Conservation (phyloP, 2,797 vertebrate species). For the Pseudopleuronectes americanus region DNA sequence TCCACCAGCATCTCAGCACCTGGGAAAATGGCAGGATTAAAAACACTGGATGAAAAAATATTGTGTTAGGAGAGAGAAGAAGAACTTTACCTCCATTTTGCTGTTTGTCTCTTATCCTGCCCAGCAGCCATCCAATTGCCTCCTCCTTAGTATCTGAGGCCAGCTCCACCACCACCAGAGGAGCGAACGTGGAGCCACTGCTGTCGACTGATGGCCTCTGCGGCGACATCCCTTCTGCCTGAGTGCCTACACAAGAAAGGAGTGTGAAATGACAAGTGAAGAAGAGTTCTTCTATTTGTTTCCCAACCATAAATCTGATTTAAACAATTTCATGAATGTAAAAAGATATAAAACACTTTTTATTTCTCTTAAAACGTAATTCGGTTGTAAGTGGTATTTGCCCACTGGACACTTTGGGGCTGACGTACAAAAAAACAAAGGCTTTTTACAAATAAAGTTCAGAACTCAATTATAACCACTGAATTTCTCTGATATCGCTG, state of each 20-base stretch:
- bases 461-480: no score
- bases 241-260: conserved; percentile 16
- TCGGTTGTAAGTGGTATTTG: no score
- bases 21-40: conserved; percentile 54
- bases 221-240: conserved; percentile 63
- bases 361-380: no score
- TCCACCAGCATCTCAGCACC: conserved; percentile 91
- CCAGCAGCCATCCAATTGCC: conserved; percentile 89
- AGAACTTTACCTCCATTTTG: conserved; percentile 86
- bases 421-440: no score
- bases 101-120: conserved; percentile 87
- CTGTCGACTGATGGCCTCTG: conserved; percentile 56
- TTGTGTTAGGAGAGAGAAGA: background rate
- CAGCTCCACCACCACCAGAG: conserved; percentile 92
- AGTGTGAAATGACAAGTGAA: conserved; percentile 3
- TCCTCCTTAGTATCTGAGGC: conserved; percentile 87
- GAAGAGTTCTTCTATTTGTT: no score
- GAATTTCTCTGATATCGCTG: no score
- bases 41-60: accelerated
- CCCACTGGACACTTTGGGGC: no score
- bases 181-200: conserved; percentile 81
- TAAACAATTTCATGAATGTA: no score
- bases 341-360: no score
- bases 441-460: no score
- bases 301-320: no score